Evolutionary conservation across 2,113 vertebrate species (phyloP).

Genomic region (Equus przewalskii): DNA sequence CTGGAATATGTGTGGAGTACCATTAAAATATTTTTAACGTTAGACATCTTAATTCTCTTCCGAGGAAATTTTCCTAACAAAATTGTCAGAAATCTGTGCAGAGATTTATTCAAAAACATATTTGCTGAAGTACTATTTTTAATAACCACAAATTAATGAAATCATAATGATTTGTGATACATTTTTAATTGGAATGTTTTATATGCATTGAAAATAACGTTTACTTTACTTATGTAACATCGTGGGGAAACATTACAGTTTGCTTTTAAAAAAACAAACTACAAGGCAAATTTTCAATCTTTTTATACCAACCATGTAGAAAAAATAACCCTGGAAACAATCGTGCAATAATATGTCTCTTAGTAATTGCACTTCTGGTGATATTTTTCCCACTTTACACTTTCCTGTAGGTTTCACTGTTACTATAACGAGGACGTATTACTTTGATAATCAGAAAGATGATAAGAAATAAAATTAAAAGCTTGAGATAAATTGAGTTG

Average conservation of each 20-base stretch:
- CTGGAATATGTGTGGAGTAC: not conserved
- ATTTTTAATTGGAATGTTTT: not conserved
- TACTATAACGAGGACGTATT: not conserved
- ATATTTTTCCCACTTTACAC: not conserved
- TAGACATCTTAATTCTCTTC: not conserved
- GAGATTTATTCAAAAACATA: not conserved
- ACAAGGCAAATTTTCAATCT: not conserved
- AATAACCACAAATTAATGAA: slow-evolving; percentile 6
- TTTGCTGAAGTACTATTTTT: not conserved
- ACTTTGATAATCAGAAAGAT: not conserved
- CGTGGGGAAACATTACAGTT: not conserved
- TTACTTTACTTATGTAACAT: not conserved
- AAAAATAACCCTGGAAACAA: not conserved
- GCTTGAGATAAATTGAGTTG: not conserved
- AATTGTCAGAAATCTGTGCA: not conserved
- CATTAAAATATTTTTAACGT: not conserved
- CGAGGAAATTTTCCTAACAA: slow-evolving; percentile 13
- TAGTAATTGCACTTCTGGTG: not conserved
- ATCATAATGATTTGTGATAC: not conserved
- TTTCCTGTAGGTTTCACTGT: not conserved
- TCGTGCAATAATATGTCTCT: not conserved
- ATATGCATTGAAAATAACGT: not conserved
- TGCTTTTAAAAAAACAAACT: not conserved
- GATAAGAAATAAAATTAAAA: not conserved
- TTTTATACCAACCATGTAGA: not conserved